These are phyloP conservation scores for Hyperopisus bebe DNA, from an alignment of 2,113 vertebrate species.

Conservation along the genomic window DNA sequence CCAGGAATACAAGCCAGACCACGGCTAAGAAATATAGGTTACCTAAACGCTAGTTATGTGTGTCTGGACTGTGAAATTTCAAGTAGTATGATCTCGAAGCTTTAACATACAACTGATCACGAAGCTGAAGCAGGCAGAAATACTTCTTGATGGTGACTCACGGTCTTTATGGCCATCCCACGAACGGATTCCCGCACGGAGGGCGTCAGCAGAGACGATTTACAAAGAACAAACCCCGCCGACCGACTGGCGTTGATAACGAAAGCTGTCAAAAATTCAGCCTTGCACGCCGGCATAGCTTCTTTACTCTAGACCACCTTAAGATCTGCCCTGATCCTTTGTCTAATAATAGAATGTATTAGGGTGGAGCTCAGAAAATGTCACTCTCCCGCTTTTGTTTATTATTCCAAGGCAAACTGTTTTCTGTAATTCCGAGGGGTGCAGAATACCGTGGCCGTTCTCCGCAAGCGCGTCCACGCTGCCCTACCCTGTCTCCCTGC, in stretches of 20 bases:
- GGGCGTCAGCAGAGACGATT: background rate
- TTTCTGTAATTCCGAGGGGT: background rate
- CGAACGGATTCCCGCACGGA: background rate
- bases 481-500: constrained; percentile 17
- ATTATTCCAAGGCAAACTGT: background rate
- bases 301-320: constrained; percentile 27
- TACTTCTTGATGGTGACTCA: background rate
- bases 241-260: background rate
- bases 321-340: constrained; percentile 3
- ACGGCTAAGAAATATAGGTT: background rate
- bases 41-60: background rate
- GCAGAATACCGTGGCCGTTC: background rate
- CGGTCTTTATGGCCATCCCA: background rate
- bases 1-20: background rate
- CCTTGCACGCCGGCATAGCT: background rate
- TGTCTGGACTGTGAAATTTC: background rate
- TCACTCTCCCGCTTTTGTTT: background rate
- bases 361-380: constrained; percentile 22
- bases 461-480: background rate
- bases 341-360: constrained; percentile 21
- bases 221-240: background rate
- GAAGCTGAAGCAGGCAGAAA: background rate
- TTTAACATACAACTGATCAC: background rate
- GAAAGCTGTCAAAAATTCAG: background rate
- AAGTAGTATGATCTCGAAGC: background rate